Base-by-base conservation (phyloP, 2,888 invertebrate species). In the Blastobasis adustella region DNA sequence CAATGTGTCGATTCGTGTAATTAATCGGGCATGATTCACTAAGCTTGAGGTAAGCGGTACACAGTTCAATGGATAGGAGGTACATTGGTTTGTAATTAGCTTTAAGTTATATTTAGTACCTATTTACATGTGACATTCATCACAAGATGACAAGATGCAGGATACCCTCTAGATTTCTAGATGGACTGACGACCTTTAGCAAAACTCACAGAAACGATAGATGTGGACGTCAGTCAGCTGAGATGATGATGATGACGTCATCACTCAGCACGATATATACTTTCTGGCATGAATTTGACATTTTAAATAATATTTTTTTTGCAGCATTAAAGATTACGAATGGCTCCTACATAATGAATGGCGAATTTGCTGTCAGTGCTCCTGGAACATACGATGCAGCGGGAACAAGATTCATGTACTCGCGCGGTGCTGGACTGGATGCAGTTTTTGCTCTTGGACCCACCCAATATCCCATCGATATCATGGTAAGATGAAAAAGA, bases 361-460 rank as follows among this genome's bases (percentile, higher is more conserved):
- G 96, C 1, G 94, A 96, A 69, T 94, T 94, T 85, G 91, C 92
- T 51, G 90, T 93, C 51, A 94, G 94, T 60, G 90, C 92, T 67
- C 91, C 93, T 61, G 92, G 95, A 5, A 89, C 90, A n/a, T 94
- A 95, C 67, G 92, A 93, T 61, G 94, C 92, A 36, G 95, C 93
- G 10, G 97, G 96, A 5, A 92, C 96, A 0, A 90, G 91, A 55
- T 95, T 97, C 73, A 89, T 92, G 54, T 97, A 97, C 80, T 90
- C 92, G 50, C 91, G 94, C 56, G 92, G 92, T 67, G 93, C 92
- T 58, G 91, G 93, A 9, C 90, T 92, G 6, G 97, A 97, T 76
- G 92, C 93, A 63, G 91, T 97, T 47, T 91, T 92, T 45, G 92
- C 95, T 7, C 86, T 92, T n/a, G 97, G 97, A 49, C 97, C 97